These are phyloP conservation scores for Bombus picipes DNA, from an alignment of 1,140 invertebrate species.

Conservation along the genomic window DNA sequence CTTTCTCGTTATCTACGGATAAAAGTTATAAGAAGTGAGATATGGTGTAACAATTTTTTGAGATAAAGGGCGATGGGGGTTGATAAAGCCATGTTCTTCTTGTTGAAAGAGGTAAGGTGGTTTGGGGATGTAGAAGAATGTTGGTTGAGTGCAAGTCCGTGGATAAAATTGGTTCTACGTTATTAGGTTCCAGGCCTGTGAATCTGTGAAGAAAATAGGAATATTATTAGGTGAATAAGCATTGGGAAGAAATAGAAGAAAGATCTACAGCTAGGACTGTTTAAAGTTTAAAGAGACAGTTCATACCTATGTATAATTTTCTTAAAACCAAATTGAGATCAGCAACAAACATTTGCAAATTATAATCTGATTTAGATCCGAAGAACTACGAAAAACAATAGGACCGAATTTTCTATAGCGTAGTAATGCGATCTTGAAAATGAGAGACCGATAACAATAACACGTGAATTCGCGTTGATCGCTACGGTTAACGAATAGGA, in stretches of 20 bases:
- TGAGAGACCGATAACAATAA: constrained; percentile 37
- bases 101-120: background rate
- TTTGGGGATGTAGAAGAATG: background rate
- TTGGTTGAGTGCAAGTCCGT: background rate
- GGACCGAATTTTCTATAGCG: background rate
- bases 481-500: constrained; percentile 59
- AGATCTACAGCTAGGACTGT: no score
- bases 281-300: no score
- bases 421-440: constrained; percentile 35
- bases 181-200: background rate
- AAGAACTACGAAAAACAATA: background rate
- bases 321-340: no score
- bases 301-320: no score
- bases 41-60: background rate
- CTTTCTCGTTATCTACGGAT: background rate
- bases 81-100: background rate
- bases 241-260: no score
- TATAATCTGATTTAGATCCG: background rate
- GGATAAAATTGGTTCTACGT: background rate
- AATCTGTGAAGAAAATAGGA: background rate
- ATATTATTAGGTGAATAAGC: no score
- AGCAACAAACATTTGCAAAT: background rate
- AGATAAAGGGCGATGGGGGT: background rate
- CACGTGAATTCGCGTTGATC: constrained; percentile 50
- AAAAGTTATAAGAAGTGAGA: background rate